phyloP scores from a whole-genome alignment of 2,797 vertebrate genomes.

The Phrynocephalus guinanensis region DNA sequence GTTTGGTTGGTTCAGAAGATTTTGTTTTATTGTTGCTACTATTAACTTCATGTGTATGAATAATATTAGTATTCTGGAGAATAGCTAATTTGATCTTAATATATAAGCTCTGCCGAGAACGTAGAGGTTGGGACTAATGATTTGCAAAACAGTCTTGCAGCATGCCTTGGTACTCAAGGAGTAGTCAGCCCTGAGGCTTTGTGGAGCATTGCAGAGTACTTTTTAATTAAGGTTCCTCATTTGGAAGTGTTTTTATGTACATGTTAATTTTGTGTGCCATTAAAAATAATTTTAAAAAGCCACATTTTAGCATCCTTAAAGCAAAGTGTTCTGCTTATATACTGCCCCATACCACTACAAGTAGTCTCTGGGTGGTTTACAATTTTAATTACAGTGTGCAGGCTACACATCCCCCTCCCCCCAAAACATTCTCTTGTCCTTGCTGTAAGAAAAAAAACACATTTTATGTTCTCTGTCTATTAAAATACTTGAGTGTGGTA shows the following conservation, averaged over 20 bases:
- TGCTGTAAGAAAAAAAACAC: background rate
- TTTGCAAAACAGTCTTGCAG: background rate
- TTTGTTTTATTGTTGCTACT: background rate
- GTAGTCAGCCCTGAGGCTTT: background rate
- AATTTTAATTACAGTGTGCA: too few relatives aligned
- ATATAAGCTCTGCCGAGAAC: background rate
- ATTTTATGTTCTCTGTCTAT: background rate
- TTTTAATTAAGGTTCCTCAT: background rate
- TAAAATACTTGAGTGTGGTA: background rate
- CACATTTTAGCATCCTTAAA: background rate
- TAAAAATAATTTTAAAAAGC: background rate
- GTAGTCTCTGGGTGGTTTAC: too few relatives aligned
- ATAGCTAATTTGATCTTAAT: background rate
- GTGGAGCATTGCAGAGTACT: background rate
- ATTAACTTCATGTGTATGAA: background rate
- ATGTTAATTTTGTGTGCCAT: background rate
- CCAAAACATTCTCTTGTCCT: background rate
- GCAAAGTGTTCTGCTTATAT: too few relatives aligned
- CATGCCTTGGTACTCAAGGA: background rate
- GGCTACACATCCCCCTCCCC: too few relatives aligned
- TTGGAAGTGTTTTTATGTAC: background rate
- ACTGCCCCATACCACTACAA: too few relatives aligned
- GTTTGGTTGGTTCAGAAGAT: background rate
- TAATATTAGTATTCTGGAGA: background rate
- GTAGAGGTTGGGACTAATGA: background rate